Evolutionary conservation across 2,797 vertebrate species (phyloP).

Genomic region (Pseudochromis fuscus): DNA sequence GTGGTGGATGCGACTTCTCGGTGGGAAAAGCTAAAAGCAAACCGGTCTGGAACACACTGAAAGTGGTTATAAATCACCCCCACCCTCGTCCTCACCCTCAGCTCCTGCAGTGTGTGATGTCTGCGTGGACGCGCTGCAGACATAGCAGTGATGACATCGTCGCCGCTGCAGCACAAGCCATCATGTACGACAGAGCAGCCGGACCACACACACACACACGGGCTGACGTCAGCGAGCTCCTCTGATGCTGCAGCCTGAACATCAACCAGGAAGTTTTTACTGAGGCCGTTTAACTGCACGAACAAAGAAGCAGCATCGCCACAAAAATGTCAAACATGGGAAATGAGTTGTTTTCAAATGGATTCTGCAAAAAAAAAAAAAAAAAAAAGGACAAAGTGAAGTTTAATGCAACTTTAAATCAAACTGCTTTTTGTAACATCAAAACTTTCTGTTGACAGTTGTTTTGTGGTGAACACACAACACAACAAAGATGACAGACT

Average conservation of each 20-base stretch:
- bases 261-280: slow-evolving; percentile 43
- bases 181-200: slow-evolving; percentile 28
- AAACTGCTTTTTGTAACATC: slow-evolving; percentile 45
- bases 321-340: slow-evolving; percentile 56
- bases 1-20: slow-evolving; percentile 23
- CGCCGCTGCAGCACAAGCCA: slow-evolving; percentile 36
- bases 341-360: background rate
- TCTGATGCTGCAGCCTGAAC: slow-evolving; percentile 20
- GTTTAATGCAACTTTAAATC: slow-evolving; percentile 38
- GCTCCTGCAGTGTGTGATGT: slow-evolving; percentile 42
- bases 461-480: slow-evolving; percentile 39
- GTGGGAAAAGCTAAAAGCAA: slow-evolving; percentile 27
- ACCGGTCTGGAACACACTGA: slow-evolving; percentile 50
- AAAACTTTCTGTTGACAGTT: slow-evolving; percentile 30
- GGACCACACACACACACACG: slow-evolving; percentile 76
- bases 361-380: slow-evolving; percentile 13
- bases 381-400: slow-evolving; percentile 34
- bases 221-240: slow-evolving; percentile 10
- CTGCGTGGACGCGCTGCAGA: slow-evolving; percentile 30
- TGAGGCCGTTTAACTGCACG: slow-evolving; percentile 27
- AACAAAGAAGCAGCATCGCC: slow-evolving; percentile 49
- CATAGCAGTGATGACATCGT: slow-evolving; percentile 46
- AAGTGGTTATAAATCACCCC: slow-evolving; percentile 53
- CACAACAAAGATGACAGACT: slow-evolving; percentile 43
- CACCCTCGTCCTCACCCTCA: slow-evolving; percentile 26